These are phyloP conservation scores for Metridium senile DNA, from an alignment of 92 coral and sea anemone genomes.

Conservation along the genomic window DNA sequence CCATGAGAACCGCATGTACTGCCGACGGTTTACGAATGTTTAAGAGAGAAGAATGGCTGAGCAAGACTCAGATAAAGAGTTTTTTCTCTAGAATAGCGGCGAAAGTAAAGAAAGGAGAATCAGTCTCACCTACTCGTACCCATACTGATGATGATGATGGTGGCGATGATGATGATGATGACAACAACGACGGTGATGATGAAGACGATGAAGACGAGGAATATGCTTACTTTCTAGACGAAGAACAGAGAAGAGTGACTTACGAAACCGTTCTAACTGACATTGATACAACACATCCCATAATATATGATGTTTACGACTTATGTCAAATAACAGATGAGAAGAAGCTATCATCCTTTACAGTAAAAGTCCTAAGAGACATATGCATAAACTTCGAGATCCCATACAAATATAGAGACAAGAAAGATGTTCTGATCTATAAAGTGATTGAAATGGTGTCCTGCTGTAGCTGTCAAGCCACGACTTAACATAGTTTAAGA, in stretches of 20 bases:
- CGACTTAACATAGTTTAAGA: too few relatives aligned
- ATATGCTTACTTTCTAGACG: conserved; percentile 2
- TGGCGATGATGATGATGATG: neutral
- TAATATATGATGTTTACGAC: conserved; percentile 30
- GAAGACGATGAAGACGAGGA: neutral
- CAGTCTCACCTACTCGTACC: neutral
- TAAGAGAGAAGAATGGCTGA: conserved; percentile 39
- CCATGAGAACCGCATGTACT: conserved; percentile 36
- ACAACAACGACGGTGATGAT: conserved; percentile 6
- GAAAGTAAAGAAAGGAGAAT: neutral
- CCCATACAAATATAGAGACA: conserved; percentile 26
- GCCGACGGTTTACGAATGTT: conserved; percentile 29
- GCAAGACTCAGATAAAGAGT: conserved; percentile 25
- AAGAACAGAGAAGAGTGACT: neutral
- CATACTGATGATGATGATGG: neutral
- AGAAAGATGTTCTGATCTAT: conserved; percentile 8
- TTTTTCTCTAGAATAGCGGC: conserved; percentile 29
- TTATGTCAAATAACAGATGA: conserved; percentile 4
- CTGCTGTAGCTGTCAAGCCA: conserved; percentile 17
- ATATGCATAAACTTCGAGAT: conserved; percentile 17
- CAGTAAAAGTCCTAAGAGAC: conserved; percentile 16
- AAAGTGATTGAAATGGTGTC: conserved; percentile 16
- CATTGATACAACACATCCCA: conserved; percentile 7
- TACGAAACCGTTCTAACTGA: conserved; percentile 3
- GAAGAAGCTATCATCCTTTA: conserved; percentile 8